phyloP scores from a whole-genome alignment of 2,888 invertebrate genomes.

The Rotaria sp. region DNA sequence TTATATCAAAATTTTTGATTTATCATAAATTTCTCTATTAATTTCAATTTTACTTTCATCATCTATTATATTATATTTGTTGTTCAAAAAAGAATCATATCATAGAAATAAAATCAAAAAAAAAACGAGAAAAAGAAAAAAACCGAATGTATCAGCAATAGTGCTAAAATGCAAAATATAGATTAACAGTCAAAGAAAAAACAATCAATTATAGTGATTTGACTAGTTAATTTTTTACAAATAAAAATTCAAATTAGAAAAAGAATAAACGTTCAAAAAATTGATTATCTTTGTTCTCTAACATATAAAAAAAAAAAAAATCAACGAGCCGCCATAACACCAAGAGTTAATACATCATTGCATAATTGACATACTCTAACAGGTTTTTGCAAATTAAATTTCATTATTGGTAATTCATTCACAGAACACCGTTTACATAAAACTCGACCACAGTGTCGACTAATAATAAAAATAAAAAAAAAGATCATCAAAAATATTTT shows the following conservation, averaged over 20 bases:
- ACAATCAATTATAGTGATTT: background rate
- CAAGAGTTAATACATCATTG: conserved; percentile 65
- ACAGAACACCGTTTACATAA: conserved; percentile 85
- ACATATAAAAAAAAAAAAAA: background rate
- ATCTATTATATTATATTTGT: background rate
- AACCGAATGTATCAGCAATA: background rate
- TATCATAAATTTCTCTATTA: too few relatives aligned
- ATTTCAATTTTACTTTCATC: too few relatives aligned
- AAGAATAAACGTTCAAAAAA: background rate
- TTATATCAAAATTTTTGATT: too few relatives aligned
- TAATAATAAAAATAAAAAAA: conserved; percentile 58
- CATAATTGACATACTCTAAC: conserved; percentile 85
- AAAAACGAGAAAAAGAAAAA: background rate
- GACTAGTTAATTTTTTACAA: background rate
- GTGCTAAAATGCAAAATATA: background rate
- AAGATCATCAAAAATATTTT: background rate
- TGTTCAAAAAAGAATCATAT: background rate
- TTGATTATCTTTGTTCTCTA: background rate
- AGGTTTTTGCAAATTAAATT: conserved; percentile 83
- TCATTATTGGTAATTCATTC: conserved; percentile 86
- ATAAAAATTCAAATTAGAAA: background rate
- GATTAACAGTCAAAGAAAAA: background rate
- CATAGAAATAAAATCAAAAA: background rate
- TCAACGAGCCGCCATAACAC: conserved; percentile 30
- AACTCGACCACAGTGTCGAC: conserved; percentile 89